Evolutionary conservation across 1,140 invertebrate species (phyloP), one percentile per base, ranked within the genome.

Genomic region (Mya arenaria): DNA sequence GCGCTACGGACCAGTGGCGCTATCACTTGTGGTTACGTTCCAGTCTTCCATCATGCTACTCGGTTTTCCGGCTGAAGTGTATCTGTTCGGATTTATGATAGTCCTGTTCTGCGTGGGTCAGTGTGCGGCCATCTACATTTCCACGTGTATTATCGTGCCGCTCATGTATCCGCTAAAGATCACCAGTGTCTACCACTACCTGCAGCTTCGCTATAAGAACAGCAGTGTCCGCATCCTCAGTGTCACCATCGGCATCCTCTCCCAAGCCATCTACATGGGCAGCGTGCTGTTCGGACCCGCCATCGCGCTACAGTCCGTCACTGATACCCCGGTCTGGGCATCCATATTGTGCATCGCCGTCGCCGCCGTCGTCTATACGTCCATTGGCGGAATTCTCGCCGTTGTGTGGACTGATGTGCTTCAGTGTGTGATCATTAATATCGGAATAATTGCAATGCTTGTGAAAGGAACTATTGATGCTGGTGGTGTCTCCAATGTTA

Each of bases 351-450:
- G 65, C 48, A 63, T 81, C 34, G 78, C 66, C 19, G n/a, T 44
- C 28, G 78, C 78, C 1, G 55, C 78, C 6, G 32, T 81, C 25
- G 39, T 81, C 1, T 81, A 81, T 52, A 81, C 78, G 17, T 81
- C 78, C 3, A 81, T 81, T 32, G 97, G 97, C 58, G 97, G 97
- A 6, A 96, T 98, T 95, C 97, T 97, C 92, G 97, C 97, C 8
- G 97, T 98, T 0, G 95, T 98, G 79, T 88, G 87, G 94, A 97
- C 97, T 0, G 97, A 98, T 91, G 95, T 97, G 0, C 96, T 98
- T 80, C 97, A 98, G 92, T 95, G 96, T 0, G 88, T 96, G 4
- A 93, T 97, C 0, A 97, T 98, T 96, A 95, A 96, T 58, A 95
- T 95, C 0, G 97, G 97, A 0, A 92, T 97, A 23, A 91, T 97